phyloP scores from a whole-genome alignment of 2,113 vertebrate genomes.

The Blennius ocellaris region DNA sequence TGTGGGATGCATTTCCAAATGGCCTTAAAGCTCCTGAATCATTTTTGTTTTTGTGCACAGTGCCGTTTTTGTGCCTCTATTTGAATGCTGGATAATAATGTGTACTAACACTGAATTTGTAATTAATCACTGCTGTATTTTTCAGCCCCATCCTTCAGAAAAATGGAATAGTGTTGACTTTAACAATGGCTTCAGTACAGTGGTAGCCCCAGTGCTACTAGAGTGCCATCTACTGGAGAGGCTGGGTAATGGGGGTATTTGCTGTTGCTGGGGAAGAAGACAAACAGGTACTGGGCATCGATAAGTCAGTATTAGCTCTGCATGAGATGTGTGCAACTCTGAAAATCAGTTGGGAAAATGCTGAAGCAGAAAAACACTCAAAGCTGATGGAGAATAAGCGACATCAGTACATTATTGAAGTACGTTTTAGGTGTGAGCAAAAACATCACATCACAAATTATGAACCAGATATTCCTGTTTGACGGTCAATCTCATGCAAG shows the following conservation, averaged over 20 bases:
- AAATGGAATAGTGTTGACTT: conserved; percentile 35
- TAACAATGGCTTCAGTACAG: conserved; percentile 52
- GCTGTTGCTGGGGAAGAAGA: conserved; percentile 29
- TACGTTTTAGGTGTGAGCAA: too few species aligned
- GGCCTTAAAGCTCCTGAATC: conserved; percentile 50
- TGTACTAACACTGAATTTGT: conserved; percentile 71
- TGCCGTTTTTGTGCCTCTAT: conserved; percentile 44
- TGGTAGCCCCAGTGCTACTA: conserved; percentile 53
- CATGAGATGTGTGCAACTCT: background rate
- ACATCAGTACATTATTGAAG: too few species aligned
- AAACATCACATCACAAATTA: too few species aligned
- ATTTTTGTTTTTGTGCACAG: conserved; percentile 52
- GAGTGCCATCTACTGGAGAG: conserved; percentile 80
- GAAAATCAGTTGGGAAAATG: background rate
- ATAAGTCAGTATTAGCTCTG: background rate
- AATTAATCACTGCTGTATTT: conserved; percentile 71
- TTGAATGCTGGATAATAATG: conserved; percentile 61
- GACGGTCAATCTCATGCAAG: too few species aligned
- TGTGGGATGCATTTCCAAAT: conserved; percentile 61
- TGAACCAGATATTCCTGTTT: too few species aligned
- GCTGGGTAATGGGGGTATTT: background rate
- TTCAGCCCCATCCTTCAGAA: conserved; percentile 50
- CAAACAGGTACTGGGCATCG: conserved; percentile 1
- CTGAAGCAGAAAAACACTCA: background rate
- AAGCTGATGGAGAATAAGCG: background rate